Percentiles rank a stretch among this genome's conserved stretches.
Conservation (phyloP, 2,888 invertebrate species). For the Drosophila flavopinicola region DNA sequence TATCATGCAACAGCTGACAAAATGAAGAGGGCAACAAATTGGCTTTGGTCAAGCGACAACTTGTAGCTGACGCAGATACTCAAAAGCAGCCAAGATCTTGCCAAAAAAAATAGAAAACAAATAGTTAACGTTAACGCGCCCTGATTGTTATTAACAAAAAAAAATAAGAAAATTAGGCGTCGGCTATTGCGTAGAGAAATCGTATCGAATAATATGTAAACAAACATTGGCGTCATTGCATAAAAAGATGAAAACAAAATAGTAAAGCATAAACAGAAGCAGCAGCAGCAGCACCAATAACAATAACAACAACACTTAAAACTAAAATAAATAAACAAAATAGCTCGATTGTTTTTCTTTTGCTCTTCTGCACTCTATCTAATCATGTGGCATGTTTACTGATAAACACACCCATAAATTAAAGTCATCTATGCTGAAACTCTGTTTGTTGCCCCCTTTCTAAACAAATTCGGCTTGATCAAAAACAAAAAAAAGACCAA, state of each 20-base stretch:
- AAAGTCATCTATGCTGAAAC: slow-evolving; percentile 30
- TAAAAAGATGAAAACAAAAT: slow-evolving; percentile 48
- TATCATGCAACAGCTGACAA: slow-evolving; percentile 79
- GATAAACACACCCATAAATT: slow-evolving; percentile 50
- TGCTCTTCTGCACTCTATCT: slow-evolving; percentile 51
- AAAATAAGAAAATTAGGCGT: slow-evolving; percentile 35
- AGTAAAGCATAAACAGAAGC: slow-evolving; percentile 36
- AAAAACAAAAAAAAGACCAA: slow-evolving; percentile 29
- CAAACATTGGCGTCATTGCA: slow-evolving; percentile 72
- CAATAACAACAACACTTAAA: slow-evolving; percentile 58
- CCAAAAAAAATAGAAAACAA: slow-evolving; percentile 14
- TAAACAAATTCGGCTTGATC: slow-evolving; percentile 59
- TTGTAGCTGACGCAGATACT: slow-evolving; percentile 26
- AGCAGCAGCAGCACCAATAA: too few relatives aligned
- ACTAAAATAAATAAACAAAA: slow-evolving; percentile 57
- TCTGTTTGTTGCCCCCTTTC: slow-evolving; percentile 35
- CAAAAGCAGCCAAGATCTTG: slow-evolving; percentile 16
- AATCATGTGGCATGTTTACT: slow-evolving; percentile 61
- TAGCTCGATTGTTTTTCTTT: slow-evolving; percentile 16
- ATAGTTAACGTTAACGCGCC: slow-evolving; percentile 54
- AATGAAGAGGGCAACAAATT: slow-evolving; percentile 27
- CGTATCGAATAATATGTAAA: slow-evolving; percentile 55
- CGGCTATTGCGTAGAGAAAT: slow-evolving; percentile 46
- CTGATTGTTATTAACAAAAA: slow-evolving; percentile 49
- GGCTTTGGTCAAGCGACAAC: slow-evolving; percentile 23